Evolutionary conservation across 1,140 invertebrate species (phyloP).

Genomic region (Phenacoccus solenopsis): DNA sequence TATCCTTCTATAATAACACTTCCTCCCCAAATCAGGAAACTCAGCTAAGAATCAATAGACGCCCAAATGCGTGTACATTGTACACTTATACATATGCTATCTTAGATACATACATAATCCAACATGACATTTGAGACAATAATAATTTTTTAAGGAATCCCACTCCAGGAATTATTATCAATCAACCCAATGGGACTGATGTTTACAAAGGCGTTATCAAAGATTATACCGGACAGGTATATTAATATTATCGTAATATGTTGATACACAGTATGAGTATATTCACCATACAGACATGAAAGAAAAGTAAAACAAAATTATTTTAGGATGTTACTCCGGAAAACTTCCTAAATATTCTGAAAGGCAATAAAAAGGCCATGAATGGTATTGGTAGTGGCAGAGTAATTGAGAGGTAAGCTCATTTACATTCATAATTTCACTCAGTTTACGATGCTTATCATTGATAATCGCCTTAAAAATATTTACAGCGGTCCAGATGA

Average conservation of each 20-base stretch:
- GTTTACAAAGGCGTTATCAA: conserved; percentile 25
- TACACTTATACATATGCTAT: too few relatives aligned
- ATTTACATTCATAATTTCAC: too few relatives aligned
- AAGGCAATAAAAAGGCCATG: conserved; percentile 22
- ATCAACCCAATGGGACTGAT: conserved; percentile 22
- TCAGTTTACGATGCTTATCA: too few relatives aligned
- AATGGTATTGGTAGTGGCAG: conserved; percentile 16
- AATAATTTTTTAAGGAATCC: conserved; percentile 22
- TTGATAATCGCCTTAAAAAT: too few relatives aligned
- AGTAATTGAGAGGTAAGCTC: conserved; percentile 21
- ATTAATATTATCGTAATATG: background rate
- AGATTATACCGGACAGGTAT: conserved; percentile 23
- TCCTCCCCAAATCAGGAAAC: too few relatives aligned
- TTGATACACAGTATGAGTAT: too few relatives aligned
- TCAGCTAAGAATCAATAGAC: too few relatives aligned
- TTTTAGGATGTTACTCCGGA: conserved; percentile 21
- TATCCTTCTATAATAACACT: too few relatives aligned
- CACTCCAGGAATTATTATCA: conserved; percentile 22
- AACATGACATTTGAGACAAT: background rate
- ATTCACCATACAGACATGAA: too few relatives aligned
- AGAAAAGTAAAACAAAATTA: background rate
- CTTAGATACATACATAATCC: background rate
- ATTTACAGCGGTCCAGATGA: conserved; percentile 41
- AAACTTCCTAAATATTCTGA: conserved; percentile 21
- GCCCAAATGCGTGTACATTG: too few relatives aligned